Base-by-base conservation (phyloP, 2,888 invertebrate species). In the Catotricha subobsoleta region DNA sequence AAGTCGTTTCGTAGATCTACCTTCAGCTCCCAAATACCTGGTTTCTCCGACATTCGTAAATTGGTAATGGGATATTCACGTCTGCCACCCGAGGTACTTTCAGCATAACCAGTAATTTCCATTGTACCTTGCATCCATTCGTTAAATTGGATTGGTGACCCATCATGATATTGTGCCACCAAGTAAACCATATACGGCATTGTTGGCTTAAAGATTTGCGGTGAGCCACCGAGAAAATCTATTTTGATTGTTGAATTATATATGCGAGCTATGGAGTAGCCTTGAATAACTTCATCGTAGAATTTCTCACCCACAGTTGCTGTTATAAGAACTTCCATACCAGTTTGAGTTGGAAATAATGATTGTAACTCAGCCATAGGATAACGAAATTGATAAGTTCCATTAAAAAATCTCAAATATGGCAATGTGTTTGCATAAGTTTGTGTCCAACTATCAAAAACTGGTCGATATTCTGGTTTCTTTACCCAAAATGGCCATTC, bases 191-290 rank as follows among this genome's bases (percentile, higher is more conserved):
- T 79, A 52, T 90, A 81, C 0, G 91, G 87, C 83, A 94, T 91
- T 8, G 84, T 72, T 0, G 95, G 94, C 59, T 94, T 95, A 64
- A 94, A 94, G 13, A 95, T 80, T 61, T 94, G 88, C 7, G 94
- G 86, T 0, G 80, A 73, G 25, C 86, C 88, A 0, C 94, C 95
- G 2, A 94, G 67, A 61, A 94, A 88, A 28, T 75, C 70, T 2
- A 94, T 71, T 41, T 76, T 73, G 7, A 91, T 69, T 7, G 82
- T 82, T 0, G 90, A 87, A 64, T 90, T 88, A 57, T 79, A 90
- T 39, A 95, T 76, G 48, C 90, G 67, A 0, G 91, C 82, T 44
- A 80, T 77, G 12, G 91, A 81, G 66, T 77, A 87, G 0, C 94
- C 95, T 47, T 82, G 78, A 35, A 88, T 74, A 13, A 59, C 48